Percentiles rank a stretch among this genome's conserved stretches.
Conservation (phyloP, 53 echinoderm and acorn worm species). For the Astropecten irregularis region DNA sequence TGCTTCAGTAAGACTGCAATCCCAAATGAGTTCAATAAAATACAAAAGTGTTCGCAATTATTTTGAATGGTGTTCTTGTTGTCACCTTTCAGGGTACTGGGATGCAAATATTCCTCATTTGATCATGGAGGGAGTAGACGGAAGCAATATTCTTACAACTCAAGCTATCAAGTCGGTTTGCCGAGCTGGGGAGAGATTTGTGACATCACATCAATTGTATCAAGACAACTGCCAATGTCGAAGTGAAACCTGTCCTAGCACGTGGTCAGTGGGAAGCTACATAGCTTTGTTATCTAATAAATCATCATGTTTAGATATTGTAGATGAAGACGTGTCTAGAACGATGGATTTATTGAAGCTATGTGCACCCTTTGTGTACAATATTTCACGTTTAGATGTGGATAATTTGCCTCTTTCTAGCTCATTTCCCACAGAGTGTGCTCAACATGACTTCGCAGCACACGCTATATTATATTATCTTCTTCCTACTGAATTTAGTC, state of each 20-base stretch:
- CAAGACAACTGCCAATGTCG: not conserved
- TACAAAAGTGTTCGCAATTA: too few species aligned
- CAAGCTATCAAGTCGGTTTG: slow-evolving; percentile 69
- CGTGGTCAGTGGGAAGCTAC: slow-evolving; percentile 76
- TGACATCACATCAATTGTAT: slow-evolving; percentile 12
- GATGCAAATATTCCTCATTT: not conserved
- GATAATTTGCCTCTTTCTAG: not conserved
- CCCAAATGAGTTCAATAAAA: too few species aligned
- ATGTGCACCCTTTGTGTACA: slow-evolving; percentile 50
- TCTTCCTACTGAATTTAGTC: slow-evolving; percentile 29
- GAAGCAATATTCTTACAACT: slow-evolving; percentile 33
- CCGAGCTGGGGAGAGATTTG: slow-evolving; percentile 17
- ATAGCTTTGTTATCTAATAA: slow-evolving; percentile 72
- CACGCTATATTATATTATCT: slow-evolving; percentile 70
- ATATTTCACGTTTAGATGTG: not conserved
- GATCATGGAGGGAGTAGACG: not conserved
- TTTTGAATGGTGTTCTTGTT: too few species aligned
- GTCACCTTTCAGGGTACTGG: not conserved
- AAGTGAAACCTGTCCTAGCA: slow-evolving; percentile 21
- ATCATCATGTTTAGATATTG: slow-evolving; percentile 63
- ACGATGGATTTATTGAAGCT: slow-evolving; percentile 26
- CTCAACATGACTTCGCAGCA: slow-evolving; percentile 25
- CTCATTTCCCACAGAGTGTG: slow-evolving; percentile 41
- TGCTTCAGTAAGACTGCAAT: too few species aligned
- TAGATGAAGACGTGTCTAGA: slow-evolving; percentile 50